Conservation (phyloP, 2,113 vertebrate genomes). For the Ameiurus melas region DNA sequence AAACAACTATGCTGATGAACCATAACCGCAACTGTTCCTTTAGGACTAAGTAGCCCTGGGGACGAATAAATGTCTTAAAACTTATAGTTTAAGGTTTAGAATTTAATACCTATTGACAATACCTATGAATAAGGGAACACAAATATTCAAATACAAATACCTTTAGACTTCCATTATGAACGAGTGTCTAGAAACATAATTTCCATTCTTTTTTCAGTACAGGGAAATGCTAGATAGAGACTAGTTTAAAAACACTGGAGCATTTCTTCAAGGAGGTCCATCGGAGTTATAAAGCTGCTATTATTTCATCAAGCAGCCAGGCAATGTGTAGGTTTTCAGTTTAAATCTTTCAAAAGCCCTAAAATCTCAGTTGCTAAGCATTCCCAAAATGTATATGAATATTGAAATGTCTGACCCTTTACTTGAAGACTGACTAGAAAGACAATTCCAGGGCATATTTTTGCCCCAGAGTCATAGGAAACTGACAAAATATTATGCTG, state of each 20-base stretch:
- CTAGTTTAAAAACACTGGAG: conserved; percentile 10
- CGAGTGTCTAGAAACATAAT: neutral
- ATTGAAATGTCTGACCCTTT: neutral
- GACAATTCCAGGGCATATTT: neutral
- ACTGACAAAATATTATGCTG: conserved; percentile 20
- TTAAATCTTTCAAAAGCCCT: neutral
- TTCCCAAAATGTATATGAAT: neutral
- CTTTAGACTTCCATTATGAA: neutral
- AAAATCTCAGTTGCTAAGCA: neutral
- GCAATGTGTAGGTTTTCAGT: neutral
- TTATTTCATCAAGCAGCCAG: neutral
- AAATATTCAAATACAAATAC: neutral
- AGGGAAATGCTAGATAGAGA: neutral
- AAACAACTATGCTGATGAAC: neutral
- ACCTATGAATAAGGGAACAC: neutral
- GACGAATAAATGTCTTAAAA: neutral
- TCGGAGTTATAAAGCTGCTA: neutral
- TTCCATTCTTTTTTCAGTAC: neutral
- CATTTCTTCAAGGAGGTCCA: too few species aligned
- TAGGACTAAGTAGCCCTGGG: neutral
- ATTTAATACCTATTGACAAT: neutral
- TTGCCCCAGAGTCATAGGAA: conserved; percentile 1
- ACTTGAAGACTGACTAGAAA: neutral
- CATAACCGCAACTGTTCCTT: neutral
- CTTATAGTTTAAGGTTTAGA: too few species aligned